These are phyloP conservation scores for Drosophila robusta DNA, from an alignment of 2,888 invertebrate species.

Conservation along the genomic window DNA sequence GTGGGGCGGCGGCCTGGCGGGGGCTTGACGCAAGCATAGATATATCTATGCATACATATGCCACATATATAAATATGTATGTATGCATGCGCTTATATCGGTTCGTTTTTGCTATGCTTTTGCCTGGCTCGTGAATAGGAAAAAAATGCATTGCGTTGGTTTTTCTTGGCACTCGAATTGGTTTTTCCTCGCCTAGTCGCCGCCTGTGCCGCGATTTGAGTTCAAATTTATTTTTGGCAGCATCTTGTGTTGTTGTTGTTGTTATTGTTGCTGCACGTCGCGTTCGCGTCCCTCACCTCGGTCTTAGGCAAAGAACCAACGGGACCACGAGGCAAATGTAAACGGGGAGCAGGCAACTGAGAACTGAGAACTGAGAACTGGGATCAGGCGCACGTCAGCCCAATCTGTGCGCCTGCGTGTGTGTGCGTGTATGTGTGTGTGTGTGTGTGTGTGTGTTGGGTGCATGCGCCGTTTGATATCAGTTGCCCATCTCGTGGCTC, in stretches of 20 bases:
- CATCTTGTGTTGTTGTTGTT: constrained; percentile 37
- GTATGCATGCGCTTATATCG: constrained; percentile 14
- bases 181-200: constrained; percentile 56
- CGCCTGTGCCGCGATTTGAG: constrained; percentile 69
- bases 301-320: constrained; percentile 28
- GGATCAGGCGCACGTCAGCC: constrained; percentile 60
- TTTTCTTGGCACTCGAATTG: constrained; percentile 71
- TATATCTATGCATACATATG: constrained; percentile 5
- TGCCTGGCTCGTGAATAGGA: constrained; percentile 56
- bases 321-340: constrained; percentile 13
- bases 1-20: background rate
- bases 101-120: constrained; percentile 28
- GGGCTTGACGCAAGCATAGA: constrained; percentile 4
- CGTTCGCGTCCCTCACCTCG: constrained; percentile 24
- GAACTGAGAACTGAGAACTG: constrained; percentile 45
- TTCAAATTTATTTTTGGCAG: constrained; percentile 79
- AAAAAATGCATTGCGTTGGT: constrained; percentile 70
- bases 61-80: background rate
- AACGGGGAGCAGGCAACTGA: constrained; percentile 9
- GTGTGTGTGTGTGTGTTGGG: constrained; percentile 34
- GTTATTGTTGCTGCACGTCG: background rate
- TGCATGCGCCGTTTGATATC: constrained; percentile 51
- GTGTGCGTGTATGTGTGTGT: constrained; percentile 25
- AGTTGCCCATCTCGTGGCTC: constrained; percentile 27
- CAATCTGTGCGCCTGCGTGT: constrained; percentile 48